Evolutionary conservation across 1,140 invertebrate genomes (phyloP), one percentile per base, ranked within the genome.

Genomic region (Steinernema feltiae): DNA sequence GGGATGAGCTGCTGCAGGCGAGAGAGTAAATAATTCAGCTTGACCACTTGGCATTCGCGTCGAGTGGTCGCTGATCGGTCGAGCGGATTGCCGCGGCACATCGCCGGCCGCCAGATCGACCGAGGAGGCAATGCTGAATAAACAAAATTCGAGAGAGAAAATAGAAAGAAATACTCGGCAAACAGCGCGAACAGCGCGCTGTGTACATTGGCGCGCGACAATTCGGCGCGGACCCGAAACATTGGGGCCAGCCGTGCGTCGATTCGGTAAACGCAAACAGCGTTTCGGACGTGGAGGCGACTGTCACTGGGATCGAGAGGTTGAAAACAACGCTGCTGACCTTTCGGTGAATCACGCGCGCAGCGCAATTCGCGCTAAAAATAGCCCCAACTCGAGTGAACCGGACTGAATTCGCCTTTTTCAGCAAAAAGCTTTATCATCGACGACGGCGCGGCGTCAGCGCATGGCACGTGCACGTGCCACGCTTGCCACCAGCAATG

Each of bases 401-500:
- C 2, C 24, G 53, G 15, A 63, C 24, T 27, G 53, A 63, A 63
- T 7, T 21, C 53, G 7, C 7, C 18, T 41, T 41, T 41, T 63
- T 63, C 24, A 63, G 53, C 12, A 15, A 63, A 63, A 63, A 63
- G 53, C 53, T 63, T 63, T 63, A 63, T 63, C 53, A 21, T 63
- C 53, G 53, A 63, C 53, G 53, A 63, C 53, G 53, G 53, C 24
- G 7, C 53, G 7, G 53, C 24, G 12, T 63, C 53, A 7, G 53
- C 53, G 7, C 53, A 21, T 15, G 53, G 53, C 24, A 70, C 32
- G 1, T 80, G 80, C 17, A 85, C 84, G 17, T 85, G 84, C 72
- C 79, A 83, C 53, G 74, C 80, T 21, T 85, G 84, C 76, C 85
- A 85, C 73, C 75, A 79, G 32, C 75, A 78, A 71, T 86, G 80